These are phyloP conservation scores for Zaprionus capensis DNA, from an alignment of 1,140 invertebrate species.

Conservation along the genomic window DNA sequence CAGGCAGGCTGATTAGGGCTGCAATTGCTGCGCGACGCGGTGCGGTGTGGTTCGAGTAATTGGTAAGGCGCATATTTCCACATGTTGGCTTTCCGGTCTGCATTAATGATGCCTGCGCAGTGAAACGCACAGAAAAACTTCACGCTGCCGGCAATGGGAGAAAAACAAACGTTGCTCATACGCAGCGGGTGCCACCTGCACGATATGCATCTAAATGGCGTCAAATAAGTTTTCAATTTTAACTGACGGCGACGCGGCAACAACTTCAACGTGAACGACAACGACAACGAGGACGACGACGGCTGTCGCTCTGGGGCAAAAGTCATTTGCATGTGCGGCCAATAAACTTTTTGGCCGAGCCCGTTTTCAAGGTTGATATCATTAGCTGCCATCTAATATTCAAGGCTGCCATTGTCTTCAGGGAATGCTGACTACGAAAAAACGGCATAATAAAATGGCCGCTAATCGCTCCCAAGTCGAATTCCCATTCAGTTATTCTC, in stretches of 20 bases:
- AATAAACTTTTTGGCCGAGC: conserved; percentile 28
- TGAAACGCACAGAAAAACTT: conserved; percentile 37
- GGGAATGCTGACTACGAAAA: conserved; percentile 22
- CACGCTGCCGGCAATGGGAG: background rate
- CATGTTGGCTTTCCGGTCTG: conserved; percentile 64
- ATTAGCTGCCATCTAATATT: conserved; percentile 34
- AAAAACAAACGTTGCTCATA: conserved; percentile 46
- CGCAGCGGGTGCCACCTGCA: conserved; percentile 31
- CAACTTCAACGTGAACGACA: background rate
- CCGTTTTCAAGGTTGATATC: conserved; percentile 13
- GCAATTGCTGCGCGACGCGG: conserved; percentile 9
- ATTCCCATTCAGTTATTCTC: conserved; percentile 12
- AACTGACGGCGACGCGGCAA: background rate
- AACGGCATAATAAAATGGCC: conserved; percentile 33
- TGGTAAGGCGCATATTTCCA: conserved; percentile 35
- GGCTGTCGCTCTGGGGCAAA: background rate
- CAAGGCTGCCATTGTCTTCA: conserved; percentile 17
- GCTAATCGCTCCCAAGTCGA: conserved; percentile 45
- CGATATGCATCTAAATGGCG: conserved; percentile 22
- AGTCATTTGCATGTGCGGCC: conserved; percentile 37
- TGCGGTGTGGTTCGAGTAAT: conserved; percentile 18
- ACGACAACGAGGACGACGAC: background rate
- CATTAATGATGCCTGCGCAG: conserved; percentile 58
- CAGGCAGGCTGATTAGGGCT: conserved; percentile 10
- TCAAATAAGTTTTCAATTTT: conserved; percentile 39